phyloP scores from a whole-genome alignment of 2,113 vertebrate genomes.

The Heteronetta atricapilla region DNA sequence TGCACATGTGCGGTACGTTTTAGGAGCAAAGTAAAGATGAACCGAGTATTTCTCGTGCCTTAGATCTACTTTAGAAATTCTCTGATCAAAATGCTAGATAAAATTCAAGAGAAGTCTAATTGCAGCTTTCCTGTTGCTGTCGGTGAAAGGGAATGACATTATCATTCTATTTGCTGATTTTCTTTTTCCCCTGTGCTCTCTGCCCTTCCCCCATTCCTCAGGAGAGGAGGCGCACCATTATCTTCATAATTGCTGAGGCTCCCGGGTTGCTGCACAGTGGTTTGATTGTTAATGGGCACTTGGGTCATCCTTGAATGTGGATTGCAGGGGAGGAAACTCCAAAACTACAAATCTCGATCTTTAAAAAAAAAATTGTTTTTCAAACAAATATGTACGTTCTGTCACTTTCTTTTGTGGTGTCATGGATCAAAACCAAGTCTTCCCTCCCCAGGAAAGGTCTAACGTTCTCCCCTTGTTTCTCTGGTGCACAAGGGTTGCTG shows the following conservation, averaged over 20 bases:
- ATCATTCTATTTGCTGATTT: slow-evolving; percentile 65
- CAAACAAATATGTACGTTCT: not conserved
- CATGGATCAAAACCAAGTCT: not conserved
- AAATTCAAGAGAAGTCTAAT: slow-evolving; percentile 38
- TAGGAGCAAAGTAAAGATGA: not conserved
- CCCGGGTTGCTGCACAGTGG: slow-evolving; percentile 59
- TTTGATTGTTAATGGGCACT: slow-evolving; percentile 78
- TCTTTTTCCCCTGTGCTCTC: not conserved
- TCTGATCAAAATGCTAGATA: no score
- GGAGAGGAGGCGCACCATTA: slow-evolving; percentile 70
- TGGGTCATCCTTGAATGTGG: slow-evolving; percentile 69
- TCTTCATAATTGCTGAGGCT: slow-evolving; percentile 73
- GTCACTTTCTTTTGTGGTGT: not conserved
- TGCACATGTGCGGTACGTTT: not conserved
- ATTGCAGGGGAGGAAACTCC: slow-evolving; percentile 69
- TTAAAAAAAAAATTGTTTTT: not conserved
- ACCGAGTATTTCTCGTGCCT: not conserved
- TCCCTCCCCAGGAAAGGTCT: not conserved
- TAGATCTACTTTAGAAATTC: not conserved
- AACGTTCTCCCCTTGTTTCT: not conserved
- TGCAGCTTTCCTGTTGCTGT: slow-evolving; percentile 54
- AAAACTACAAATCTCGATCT: slow-evolving; percentile 48
- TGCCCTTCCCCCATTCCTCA: slow-evolving; percentile 55
- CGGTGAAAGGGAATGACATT: slow-evolving; percentile 50
- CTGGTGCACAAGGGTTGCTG: not conserved